Evolutionary conservation across 2,113 vertebrate species (phyloP).

Genomic region (Eupsittula cactorum): DNA sequence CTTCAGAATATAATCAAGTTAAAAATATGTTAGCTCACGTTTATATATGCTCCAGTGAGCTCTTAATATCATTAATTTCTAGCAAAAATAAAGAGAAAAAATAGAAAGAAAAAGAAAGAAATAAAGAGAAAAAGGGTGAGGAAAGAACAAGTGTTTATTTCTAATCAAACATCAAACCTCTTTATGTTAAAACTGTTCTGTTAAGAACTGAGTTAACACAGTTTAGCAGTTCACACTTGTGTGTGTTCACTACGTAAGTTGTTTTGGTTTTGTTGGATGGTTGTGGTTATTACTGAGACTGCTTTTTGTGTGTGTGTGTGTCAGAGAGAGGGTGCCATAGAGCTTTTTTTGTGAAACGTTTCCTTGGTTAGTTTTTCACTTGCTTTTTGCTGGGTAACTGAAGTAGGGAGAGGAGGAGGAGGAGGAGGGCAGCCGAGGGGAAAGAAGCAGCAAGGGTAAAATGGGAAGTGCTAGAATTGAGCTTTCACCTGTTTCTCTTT

Average conservation of each 20-base stretch:
- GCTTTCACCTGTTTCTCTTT: conserved; percentile 37
- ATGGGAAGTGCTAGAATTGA: neutral
- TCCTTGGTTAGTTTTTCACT: conserved; percentile 26
- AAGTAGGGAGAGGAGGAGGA: neutral
- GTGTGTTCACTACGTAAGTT: neutral
- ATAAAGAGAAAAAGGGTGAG: neutral
- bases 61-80: conserved; percentile 22
- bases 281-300: conserved; percentile 21
- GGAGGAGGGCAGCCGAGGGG: neutral
- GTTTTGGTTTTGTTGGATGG: conserved; percentile 7
- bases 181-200: conserved; percentile 1
- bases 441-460: neutral
- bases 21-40: conserved; percentile 46
- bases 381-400: neutral
- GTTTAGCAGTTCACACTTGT: conserved; percentile 23
- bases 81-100: neutral
- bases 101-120: neutral
- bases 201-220: conserved; percentile 16
- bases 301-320: neutral
- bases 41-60: neutral
- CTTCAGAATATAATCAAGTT: conserved; percentile 47
- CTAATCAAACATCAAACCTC: neutral
- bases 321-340: neutral
- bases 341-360: conserved; percentile 3
- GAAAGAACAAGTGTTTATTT: neutral